These are phyloP conservation scores for Varroa destructor DNA, from an alignment of 1,140 invertebrate species.

Conservation along the genomic window DNA sequence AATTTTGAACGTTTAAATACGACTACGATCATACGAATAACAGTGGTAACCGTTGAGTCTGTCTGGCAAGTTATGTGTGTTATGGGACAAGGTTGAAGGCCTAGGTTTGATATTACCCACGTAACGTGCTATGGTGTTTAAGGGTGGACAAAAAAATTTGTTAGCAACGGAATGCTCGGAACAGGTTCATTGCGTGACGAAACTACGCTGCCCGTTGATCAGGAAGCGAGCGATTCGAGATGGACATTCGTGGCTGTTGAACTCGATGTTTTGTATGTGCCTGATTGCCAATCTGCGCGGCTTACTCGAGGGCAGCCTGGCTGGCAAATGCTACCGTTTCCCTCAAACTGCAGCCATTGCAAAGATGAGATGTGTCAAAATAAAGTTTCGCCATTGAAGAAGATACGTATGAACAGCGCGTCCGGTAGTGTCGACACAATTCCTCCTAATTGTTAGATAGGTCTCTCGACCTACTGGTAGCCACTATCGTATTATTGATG, in stretches of 20 bases:
- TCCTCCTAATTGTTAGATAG: background rate
- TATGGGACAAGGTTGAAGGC: too few relatives aligned
- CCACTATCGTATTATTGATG: background rate
- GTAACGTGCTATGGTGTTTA: too few relatives aligned
- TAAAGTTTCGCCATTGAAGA: background rate
- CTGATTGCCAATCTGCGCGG: background rate
- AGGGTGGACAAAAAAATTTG: too few relatives aligned
- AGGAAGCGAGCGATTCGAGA: background rate
- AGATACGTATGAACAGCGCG: constrained; percentile 19
- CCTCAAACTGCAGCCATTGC: too few relatives aligned
- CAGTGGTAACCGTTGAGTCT: too few relatives aligned
- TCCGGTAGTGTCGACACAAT: background rate
- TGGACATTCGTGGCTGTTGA: background rate
- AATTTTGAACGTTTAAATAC: too few relatives aligned
- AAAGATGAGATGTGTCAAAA: background rate
- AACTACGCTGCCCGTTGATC: background rate
- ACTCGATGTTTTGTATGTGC: background rate
- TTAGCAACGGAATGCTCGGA: too few relatives aligned
- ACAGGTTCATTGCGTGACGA: too few relatives aligned
- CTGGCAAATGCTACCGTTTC: too few relatives aligned
- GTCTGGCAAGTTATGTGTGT: too few relatives aligned
- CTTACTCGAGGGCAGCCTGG: background rate
- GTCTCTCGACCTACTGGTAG: background rate
- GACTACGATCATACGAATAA: too few relatives aligned
- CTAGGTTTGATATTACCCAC: too few relatives aligned